Percentiles rank a stretch among this genome's conserved stretches.
phyloP scores from a whole-genome alignment of 2,113 vertebrate species.

The Erinaceus europaeus region DNA sequence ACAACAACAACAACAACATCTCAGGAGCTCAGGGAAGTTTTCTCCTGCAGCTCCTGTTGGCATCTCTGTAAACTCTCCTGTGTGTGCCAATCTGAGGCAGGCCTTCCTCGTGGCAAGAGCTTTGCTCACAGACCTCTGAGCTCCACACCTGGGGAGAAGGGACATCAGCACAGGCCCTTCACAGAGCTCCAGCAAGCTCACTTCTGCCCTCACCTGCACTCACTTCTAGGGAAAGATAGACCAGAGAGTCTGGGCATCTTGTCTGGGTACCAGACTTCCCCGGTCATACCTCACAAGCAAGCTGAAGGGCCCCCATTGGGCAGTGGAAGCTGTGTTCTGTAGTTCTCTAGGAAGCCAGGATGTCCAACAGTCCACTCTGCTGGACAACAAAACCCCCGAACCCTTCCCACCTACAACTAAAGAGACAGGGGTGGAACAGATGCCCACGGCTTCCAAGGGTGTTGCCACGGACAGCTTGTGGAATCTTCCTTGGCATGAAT shows the following conservation, averaged over 20 bases:
- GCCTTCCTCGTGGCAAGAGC: not conserved
- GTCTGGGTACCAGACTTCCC: not conserved
- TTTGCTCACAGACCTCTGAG: slow-evolving; percentile 23
- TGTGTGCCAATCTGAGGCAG: not conserved
- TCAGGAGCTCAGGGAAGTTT: slow-evolving; percentile 13
- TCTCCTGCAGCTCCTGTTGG: not conserved
- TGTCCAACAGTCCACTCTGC: not conserved
- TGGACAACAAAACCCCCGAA: not conserved
- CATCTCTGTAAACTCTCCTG: not conserved
- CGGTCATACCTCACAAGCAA: not conserved
- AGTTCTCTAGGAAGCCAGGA: not conserved
- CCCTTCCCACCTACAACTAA: not conserved
- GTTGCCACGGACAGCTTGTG: not conserved
- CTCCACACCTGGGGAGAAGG: not conserved
- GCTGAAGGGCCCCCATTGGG: not conserved
- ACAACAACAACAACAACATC: too few relatives aligned
- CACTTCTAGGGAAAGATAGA: not conserved
- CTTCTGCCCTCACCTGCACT: not conserved
- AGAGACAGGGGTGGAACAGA: too few relatives aligned
- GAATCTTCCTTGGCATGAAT: not conserved
- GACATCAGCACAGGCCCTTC: not conserved
- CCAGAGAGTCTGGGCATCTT: not conserved
- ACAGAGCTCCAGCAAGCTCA: not conserved
- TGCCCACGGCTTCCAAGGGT: not conserved
- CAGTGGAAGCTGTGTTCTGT: not conserved